phyloP scores from a whole-genome alignment of 35 echinoderm and acorn worm genomes.

The Lytechinus pictus region DNA sequence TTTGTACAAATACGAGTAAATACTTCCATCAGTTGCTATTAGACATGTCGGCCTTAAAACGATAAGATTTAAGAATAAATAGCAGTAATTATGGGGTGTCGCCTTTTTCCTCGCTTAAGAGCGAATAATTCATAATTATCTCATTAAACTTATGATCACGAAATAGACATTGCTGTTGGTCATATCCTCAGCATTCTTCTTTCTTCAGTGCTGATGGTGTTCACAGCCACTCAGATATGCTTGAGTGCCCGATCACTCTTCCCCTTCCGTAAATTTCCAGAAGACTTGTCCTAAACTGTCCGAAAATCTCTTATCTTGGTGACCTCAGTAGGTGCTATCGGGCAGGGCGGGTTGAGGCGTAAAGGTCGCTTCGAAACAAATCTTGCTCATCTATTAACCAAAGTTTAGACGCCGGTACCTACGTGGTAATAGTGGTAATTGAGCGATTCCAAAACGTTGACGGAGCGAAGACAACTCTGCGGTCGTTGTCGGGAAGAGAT shows the following conservation, averaged over 20 bases:
- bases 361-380: not conserved
- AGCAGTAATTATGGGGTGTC: not conserved
- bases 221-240: not conserved
- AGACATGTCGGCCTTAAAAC: too few relatives aligned
- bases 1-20: too few relatives aligned
- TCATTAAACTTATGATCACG: not conserved
- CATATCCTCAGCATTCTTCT: not conserved
- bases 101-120: not conserved
- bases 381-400: not conserved
- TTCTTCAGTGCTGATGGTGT: not conserved
- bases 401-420: conserved; percentile 38
- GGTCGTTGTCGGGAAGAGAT: not conserved
- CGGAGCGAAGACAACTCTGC: conserved; percentile 38
- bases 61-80: too few relatives aligned
- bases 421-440: conserved; percentile 21
- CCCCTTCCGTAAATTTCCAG: not conserved
- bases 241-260: not conserved
- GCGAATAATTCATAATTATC: not conserved
- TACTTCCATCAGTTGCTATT: too few relatives aligned
- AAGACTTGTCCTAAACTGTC: not conserved
- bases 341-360: conserved; percentile 30
- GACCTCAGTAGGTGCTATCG: conserved; percentile 4
- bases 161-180: not conserved
- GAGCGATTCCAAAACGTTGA: conserved; percentile 42
- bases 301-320: not conserved